phyloP scores from a whole-genome alignment of 2,888 invertebrate species.

The Tineola bisselliella region DNA sequence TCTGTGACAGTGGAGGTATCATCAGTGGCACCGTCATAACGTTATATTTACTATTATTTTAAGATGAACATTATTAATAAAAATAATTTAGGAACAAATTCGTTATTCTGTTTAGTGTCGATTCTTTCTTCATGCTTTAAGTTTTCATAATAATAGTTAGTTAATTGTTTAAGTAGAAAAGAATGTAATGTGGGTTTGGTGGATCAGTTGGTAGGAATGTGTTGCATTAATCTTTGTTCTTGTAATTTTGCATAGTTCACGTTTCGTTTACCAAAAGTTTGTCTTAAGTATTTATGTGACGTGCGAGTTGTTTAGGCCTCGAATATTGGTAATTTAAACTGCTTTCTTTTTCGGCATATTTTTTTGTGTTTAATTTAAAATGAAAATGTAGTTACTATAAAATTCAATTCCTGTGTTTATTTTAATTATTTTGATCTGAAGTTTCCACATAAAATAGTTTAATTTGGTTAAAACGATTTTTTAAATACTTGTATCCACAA shows the following conservation, averaged over 20 bases:
- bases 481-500: too few relatives aligned
- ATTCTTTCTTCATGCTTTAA: slow-evolving; percentile 59
- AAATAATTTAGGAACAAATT: slow-evolving; percentile 56
- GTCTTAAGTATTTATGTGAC: slow-evolving; percentile 17
- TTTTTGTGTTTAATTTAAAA: slow-evolving; percentile 12
- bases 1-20: slow-evolving; percentile 45
- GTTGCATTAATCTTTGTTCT: not conserved
- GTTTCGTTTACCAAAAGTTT: slow-evolving; percentile 18
- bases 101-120: slow-evolving; percentile 32
- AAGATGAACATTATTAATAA: slow-evolving; percentile 39
- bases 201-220: not conserved
- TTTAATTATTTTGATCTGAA: too few relatives aligned
- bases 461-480: too few relatives aligned
- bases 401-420: too few relatives aligned
- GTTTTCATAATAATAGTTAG: slow-evolving; percentile 26
- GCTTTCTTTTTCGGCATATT: slow-evolving; percentile 16
- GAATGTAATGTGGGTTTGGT: slow-evolving; percentile 26
- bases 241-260: slow-evolving; percentile 17
- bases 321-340: slow-evolving; percentile 12
- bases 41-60: slow-evolving; percentile 26
- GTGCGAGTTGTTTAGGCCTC: slow-evolving; percentile 13
- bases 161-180: not conserved
- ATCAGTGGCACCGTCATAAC: slow-evolving; percentile 56
- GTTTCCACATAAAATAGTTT: too few relatives aligned
- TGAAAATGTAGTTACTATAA: not conserved